Base-by-base conservation (phyloP, 1,140 invertebrate species). In the Schmidtea mediterranea region DNA sequence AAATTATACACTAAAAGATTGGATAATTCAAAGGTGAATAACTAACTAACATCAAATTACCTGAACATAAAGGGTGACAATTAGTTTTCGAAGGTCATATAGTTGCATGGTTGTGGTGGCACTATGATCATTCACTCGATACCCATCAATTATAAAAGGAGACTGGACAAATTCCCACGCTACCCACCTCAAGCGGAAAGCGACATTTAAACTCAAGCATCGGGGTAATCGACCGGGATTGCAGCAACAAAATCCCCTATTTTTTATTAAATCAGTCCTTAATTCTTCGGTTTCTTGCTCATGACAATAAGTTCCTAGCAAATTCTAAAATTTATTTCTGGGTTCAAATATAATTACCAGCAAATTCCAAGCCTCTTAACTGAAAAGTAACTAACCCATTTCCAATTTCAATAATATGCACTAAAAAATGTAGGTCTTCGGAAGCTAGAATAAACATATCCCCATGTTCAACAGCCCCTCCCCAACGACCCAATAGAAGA, bases 351-450 rank as follows among this genome's bases (percentile, higher is more conserved):
- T 6, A 36, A 52, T 56, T 50, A 52, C 86, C 90, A 49, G 87
- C 69, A 66, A 98, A 97, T 67, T 98, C 90, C 2, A 98, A 66
- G 2, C 90, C 90, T 51, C 90, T 71, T 60, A 98, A 61, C 71
- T 98, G 90, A 68, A 97, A 98, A 0, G 90, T 97, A 2, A 94
- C 82, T 36, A 97, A 69, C 1, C 90, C 89, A 63, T 97, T 97
- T n/a, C 86, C 90, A 56, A 94, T 70, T 69, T 97, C 90, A 40
- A 97, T 79, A 43, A 98, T 79, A 61, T 97, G 90, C 1, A 98
- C 84, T 21, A 98, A 67, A 59, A 89, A 95, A 66, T 95, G 97
- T 1, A 97, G 71, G 61, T 92, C 89, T 65, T 92, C 87, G 0
- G 84, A 95, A 2, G 87, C 87, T 51, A 95, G 70, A 46, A 98